Evolutionary conservation across 2,888 invertebrate species (phyloP), one percentile per base, ranked within the genome.

Genomic region (Baccha elongata): DNA sequence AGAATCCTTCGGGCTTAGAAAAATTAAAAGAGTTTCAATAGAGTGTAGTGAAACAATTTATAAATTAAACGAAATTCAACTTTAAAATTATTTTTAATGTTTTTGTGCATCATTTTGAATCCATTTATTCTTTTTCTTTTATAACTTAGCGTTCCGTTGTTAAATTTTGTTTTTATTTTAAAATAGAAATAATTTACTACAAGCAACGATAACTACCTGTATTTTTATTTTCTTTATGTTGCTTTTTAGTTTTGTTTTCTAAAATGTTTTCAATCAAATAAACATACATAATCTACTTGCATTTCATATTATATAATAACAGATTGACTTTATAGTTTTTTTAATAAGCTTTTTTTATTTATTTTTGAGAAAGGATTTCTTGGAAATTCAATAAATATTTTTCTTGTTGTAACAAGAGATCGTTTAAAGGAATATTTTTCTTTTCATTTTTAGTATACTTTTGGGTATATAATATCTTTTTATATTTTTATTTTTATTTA

Each of bases 81-180:
- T 37, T 44, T 35, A 17, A 23, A 42, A 11, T 17, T 6, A 3
- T 52, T 37, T 53, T 67, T 23, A 35, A 7, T 6, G 35, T 55
- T 3, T 74, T 80, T 80, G 80, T 80, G 80, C 80, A 80, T 80
- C 64, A 37, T 35, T n/a, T 55, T 55, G 37, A 58, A 74, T 73
- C 13, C 26, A 26, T 42, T 48, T 53, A 44, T 35, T 64, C 46
- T 50, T 11, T 37, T 53, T 48, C n/a, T 48, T n/a, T 52, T 55
- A 23, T 15, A 55, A 40, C 55, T 76, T 40, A 58, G 69, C 76
- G 26, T 35, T 71, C 48, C 55, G 71, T 48, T 42, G 15, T 23
- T 62, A 53, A 40, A 53, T 55, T 53, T 62, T 60, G 15, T 42
- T 55, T 55, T 11, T 15, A 23, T 23, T 40, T 23, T 0, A 40